These are phyloP conservation scores for Diaphora mendica DNA, from an alignment of 2,888 invertebrate genomes.

Conservation along the genomic window DNA sequence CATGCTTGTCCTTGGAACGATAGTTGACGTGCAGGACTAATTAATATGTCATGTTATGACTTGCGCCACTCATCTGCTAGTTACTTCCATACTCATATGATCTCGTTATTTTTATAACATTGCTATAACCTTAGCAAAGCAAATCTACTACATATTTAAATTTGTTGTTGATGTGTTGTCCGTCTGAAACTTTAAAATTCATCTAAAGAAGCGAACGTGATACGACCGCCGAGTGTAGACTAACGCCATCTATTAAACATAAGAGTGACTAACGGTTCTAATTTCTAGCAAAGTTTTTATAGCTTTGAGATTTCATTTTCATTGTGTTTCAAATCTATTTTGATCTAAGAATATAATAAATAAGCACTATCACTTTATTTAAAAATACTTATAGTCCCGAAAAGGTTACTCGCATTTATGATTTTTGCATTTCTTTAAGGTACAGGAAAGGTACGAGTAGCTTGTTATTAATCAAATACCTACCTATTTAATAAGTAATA, in stretches of 20 bases:
- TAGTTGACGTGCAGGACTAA: background rate
- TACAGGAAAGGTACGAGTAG: no score
- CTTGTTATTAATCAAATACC: no score
- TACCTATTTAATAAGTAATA: no score
- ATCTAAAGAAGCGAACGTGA: background rate
- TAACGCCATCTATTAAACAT: conserved; percentile 43
- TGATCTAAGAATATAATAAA: background rate
- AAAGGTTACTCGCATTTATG: no score
- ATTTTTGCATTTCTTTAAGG: background rate
- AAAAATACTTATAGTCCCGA: no score
- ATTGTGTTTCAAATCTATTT: background rate
- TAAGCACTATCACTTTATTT: background rate
- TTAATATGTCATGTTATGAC: background rate
- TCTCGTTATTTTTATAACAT: no score
- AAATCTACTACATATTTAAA: no score
- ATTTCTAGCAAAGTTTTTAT: background rate
- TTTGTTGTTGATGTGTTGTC: no score
- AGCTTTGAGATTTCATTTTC: background rate
- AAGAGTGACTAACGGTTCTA: conserved; percentile 2
- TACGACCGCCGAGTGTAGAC: conserved; percentile 7
- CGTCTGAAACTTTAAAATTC: background rate
- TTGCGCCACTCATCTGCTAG: background rate
- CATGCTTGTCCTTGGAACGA: background rate
- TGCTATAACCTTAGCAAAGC: no score
- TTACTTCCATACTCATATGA: no score